phyloP scores from a whole-genome alignment of 2,888 invertebrate species.

The Zele albiditarsus region DNA sequence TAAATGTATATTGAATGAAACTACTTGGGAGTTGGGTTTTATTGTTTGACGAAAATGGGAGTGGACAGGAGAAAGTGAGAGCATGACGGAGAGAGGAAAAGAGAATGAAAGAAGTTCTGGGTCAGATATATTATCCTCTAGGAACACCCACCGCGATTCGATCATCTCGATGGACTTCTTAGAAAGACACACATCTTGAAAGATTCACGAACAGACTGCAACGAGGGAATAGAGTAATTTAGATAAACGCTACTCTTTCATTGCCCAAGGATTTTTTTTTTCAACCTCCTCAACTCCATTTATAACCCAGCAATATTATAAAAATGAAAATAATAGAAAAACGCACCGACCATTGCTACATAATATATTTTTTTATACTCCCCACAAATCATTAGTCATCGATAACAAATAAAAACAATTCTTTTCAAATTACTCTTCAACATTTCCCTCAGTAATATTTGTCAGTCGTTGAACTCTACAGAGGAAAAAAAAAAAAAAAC shows the following conservation, averaged over 20 bases:
- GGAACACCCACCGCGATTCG: conserved; percentile 63
- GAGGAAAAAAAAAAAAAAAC: not conserved
- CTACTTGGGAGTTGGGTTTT: conserved; percentile 16
- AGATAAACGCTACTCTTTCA: conserved; percentile 55
- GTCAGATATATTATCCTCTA: conserved; percentile 18
- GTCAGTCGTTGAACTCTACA: conserved; percentile 1
- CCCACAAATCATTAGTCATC: not conserved
- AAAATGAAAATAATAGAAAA: not conserved
- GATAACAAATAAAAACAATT: conserved; percentile 3
- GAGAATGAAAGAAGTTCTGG: conserved; percentile 25
- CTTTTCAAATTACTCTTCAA: not conserved
- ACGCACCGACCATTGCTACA: not conserved
- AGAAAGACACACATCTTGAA: conserved; percentile 40
- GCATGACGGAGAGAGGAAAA: conserved; percentile 38
- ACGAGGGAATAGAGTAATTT: conserved; percentile 62
- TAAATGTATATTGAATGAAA: conserved; percentile 1
- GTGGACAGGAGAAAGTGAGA: conserved; percentile 41
- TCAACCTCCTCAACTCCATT: not conserved
- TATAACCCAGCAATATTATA: not conserved
- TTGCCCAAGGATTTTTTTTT: not conserved
- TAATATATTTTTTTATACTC: not conserved
- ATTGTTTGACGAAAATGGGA: conserved; percentile 23
- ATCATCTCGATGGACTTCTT: conserved; percentile 53
- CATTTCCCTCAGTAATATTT: not conserved
- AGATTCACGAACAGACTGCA: conserved; percentile 40